A percentile compares a stretch with the other conserved stretches of the same genome.
Conservation (phyloP, 2,797 vertebrate genomes). For the Dryobates pubescens region DNA sequence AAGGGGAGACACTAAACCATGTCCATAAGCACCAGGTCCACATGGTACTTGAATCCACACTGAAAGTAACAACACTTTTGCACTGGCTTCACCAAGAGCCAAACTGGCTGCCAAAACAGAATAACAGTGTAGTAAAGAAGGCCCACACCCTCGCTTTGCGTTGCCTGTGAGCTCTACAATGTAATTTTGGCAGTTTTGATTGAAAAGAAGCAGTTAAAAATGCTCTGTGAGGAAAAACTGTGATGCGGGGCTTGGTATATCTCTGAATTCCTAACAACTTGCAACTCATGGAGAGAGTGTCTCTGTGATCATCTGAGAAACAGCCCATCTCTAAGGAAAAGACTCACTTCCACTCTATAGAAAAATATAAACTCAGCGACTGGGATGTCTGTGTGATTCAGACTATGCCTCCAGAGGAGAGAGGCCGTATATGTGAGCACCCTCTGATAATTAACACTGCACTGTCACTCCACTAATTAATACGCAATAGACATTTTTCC, state of each 20-base stretch:
- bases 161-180: conserved; percentile 23
- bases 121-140: conserved; percentile 8
- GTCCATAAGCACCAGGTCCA: no score
- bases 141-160: neutral
- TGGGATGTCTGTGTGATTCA: neutral
- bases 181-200: conserved; percentile 55
- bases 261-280: conserved; percentile 26
- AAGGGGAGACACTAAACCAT: no score
- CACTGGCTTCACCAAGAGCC: conserved; percentile 2
- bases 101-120: conserved; percentile 13
- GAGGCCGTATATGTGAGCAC: neutral
- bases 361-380: neutral
- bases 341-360: neutral
- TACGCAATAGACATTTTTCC: neutral
- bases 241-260: neutral
- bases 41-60: accelerated
- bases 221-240: conserved; percentile 50
- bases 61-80: conserved; percentile 1
- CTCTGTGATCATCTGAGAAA: neutral
- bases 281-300: neutral
- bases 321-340: neutral
- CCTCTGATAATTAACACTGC: conserved; percentile 30
- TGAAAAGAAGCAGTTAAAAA: conserved; percentile 65
- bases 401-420: neutral
- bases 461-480: conserved; percentile 17